Percentiles rank a stretch among this genome's conserved stretches.
Conservation (phyloP, 2,797 vertebrate species). For the Esox lucius region DNA sequence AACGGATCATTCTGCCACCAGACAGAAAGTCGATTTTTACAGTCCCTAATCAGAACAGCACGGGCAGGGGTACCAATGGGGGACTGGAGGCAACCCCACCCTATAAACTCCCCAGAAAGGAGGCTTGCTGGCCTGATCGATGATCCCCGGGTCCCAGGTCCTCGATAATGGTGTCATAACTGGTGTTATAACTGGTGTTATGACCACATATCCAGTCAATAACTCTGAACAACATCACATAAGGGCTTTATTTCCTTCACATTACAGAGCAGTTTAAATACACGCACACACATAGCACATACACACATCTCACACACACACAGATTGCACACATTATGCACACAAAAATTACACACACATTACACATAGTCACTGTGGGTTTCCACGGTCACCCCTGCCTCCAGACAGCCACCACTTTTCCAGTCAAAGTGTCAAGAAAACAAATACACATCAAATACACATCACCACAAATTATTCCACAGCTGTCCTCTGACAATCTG, state of each 20-base stretch:
- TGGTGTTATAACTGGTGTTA: conserved; percentile 43
- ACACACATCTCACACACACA: conserved; percentile 10
- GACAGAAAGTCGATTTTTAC: conserved; percentile 68
- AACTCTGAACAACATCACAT: conserved; percentile 34
- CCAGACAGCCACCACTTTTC: neutral
- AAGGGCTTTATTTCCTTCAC: conserved; percentile 25
- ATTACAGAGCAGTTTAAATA: conserved; percentile 28
- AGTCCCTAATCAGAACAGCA: conserved; percentile 58
- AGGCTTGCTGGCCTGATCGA: conserved; percentile 39
- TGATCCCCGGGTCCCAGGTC: conserved; percentile 18
- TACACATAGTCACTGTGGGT: neutral
- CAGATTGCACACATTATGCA: neutral
- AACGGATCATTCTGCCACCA: conserved; percentile 57
- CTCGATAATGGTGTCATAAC: conserved; percentile 23
- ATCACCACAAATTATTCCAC: neutral
- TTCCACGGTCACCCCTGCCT: neutral
- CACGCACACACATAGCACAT: neutral
- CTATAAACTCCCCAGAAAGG: conserved; percentile 28
- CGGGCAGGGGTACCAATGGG: conserved; percentile 7
- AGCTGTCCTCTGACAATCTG: neutral
- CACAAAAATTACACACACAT: neutral
- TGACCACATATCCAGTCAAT: conserved; percentile 34
- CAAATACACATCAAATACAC: too few species aligned
- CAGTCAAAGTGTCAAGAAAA: conserved; percentile 1
- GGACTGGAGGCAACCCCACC: conserved; percentile 9